Base-by-base conservation (phyloP, 2,797 vertebrate species). In the Toxotes lorentzi region DNA sequence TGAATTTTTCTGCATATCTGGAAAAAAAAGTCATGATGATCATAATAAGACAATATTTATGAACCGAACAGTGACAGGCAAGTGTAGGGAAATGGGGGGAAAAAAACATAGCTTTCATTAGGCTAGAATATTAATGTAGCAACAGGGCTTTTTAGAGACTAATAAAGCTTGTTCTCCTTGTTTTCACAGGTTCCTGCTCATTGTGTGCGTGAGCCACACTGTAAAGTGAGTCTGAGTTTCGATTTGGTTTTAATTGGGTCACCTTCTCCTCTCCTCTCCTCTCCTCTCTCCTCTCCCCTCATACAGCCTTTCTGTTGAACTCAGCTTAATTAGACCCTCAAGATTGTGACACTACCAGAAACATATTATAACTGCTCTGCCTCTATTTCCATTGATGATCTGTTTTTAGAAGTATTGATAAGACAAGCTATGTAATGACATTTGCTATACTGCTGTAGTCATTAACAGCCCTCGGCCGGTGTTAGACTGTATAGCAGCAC, bases 11-110 rank as follows among this genome's bases (percentile, higher is more conserved):
- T 92, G 81, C 87, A 89, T 93, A 93, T 92, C 81, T 84, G 58
- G 62, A 80, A 70, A 7, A 71, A 68, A 91, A 57, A 78, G 84
- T 87, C 84, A 82, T 90, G 84, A 93, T 86, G 84, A 92, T 92
- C 89, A 93, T 92, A 92, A 94, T 93, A 93, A 93, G 89, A 94
- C 87, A 94, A 94, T 94, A 94, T 95, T 94, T 95, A 94, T 94
- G 90, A 94, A 90, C 63, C 64, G 75, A 85, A 79, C 87, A 65
- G 81, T 89, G 91, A 91, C 81, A 91, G 89, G 87, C 73, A 89
- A 87, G 73, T 72, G 86, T 79, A 72, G 61, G 83, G 82, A 86
- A 84, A 84, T 73, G 76, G 24, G 72, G 53, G 50, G 43, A 27
- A 30, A 84, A 71, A 70, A 76, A 79, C 57, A 58, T 78, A 54